phyloP scores from a whole-genome alignment of 1,140 invertebrate genomes.

The Charaxes varanes region DNA sequence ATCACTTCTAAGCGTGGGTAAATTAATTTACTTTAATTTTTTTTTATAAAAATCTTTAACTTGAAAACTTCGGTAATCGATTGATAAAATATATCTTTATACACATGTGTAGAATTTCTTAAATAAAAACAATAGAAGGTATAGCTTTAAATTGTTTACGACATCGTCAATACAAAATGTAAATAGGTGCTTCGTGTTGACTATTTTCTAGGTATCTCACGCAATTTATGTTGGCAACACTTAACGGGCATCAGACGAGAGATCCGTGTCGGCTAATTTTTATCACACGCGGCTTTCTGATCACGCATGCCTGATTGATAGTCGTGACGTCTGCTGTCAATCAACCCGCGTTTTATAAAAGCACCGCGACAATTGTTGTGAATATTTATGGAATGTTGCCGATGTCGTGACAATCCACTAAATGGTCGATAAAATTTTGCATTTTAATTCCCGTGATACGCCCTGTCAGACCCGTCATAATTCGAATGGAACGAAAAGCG shows the following conservation, averaged over 20 bases:
- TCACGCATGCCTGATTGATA: slow-evolving; percentile 53
- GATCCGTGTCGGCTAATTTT: slow-evolving; percentile 36
- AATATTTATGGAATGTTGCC: slow-evolving; percentile 64
- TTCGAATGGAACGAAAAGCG: slow-evolving; percentile 43
- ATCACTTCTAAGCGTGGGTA: no score
- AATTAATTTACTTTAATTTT: no score
- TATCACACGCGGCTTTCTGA: slow-evolving; percentile 45
- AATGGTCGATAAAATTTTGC: slow-evolving; percentile 49
- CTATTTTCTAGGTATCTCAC: no score
- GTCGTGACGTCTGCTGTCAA: slow-evolving; percentile 55
- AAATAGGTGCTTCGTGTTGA: no score
- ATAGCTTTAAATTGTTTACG: no score
- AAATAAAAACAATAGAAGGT: no score
- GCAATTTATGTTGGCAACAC: background rate
- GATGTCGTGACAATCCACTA: slow-evolving; percentile 51
- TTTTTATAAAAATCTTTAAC: no score
- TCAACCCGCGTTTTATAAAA: slow-evolving; percentile 52
- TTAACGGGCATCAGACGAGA: slow-evolving; percentile 3
- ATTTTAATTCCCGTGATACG: slow-evolving; percentile 51
- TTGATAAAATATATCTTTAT: no score
- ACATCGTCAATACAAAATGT: no score
- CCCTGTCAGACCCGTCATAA: slow-evolving; percentile 37
- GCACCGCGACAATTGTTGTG: slow-evolving; percentile 48
- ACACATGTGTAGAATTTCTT: no score
- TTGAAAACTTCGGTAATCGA: no score